Conservation (phyloP, 1,140 invertebrate genomes). For the Drosophila equinoxialis region DNA sequence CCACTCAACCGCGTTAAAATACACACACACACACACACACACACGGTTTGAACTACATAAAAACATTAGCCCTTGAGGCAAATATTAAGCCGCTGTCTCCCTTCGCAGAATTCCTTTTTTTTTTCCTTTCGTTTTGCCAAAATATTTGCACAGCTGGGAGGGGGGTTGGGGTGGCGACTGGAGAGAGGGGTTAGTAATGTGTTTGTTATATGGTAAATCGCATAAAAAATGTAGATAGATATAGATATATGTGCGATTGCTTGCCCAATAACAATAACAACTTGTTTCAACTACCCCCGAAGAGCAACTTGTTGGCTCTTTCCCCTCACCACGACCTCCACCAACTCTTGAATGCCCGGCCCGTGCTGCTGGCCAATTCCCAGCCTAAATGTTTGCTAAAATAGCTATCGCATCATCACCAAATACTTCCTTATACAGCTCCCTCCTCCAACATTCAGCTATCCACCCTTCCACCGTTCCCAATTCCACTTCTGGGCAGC, state of each 20-base stretch:
- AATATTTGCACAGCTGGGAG: slow-evolving; percentile 72
- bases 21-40: slow-evolving; percentile 25
- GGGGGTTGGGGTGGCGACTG: neutral
- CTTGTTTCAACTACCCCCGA: slow-evolving; percentile 48
- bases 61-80: slow-evolving; percentile 70
- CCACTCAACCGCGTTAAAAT: slow-evolving; percentile 72
- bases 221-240: slow-evolving; percentile 70
- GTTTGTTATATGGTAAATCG: slow-evolving; percentile 81
- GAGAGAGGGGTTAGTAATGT: slow-evolving; percentile 54
- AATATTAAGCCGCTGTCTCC: slow-evolving; percentile 40
- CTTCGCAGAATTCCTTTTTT: neutral
- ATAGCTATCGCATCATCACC: slow-evolving; percentile 59
- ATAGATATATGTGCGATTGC: slow-evolving; percentile 24
- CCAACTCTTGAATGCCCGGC: neutral
- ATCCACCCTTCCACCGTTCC: neutral
- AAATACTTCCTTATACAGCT: neutral
- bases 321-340: neutral
- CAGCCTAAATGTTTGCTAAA: slow-evolving; percentile 58
- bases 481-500: neutral
- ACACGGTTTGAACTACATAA: slow-evolving; percentile 1
- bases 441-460: neutral
- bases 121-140: slow-evolving; percentile 47
- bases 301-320: slow-evolving; percentile 14
- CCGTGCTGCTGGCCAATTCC: slow-evolving; percentile 33
- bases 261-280: slow-evolving; percentile 71